phyloP scores from a whole-genome alignment of 2,888 invertebrate species.

The Glaucopsyche alexis region DNA sequence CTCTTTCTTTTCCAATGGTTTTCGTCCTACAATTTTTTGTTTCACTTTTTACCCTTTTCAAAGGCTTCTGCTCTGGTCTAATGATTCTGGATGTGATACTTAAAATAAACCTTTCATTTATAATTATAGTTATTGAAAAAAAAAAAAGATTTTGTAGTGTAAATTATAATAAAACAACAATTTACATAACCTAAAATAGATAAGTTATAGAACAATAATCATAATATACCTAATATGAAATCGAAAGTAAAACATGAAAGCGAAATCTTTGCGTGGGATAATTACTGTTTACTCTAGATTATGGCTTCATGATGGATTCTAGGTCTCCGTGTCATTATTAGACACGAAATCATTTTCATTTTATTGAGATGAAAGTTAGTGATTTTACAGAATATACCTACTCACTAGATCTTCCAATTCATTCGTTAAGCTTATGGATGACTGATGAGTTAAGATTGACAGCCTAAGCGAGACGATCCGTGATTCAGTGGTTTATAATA shows the following conservation, averaged over 20 bases:
- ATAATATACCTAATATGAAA: constrained; percentile 4
- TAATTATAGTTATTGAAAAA: no score
- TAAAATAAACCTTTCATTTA: no score
- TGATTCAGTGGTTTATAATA: no score
- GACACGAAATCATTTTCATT: constrained; percentile 1
- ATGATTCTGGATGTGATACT: no score
- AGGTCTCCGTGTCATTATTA: background rate
- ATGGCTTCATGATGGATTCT: constrained; percentile 1
- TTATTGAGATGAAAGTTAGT: background rate
- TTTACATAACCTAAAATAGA: background rate
- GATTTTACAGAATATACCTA: background rate
- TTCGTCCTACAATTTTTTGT: no score
- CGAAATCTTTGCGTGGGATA: constrained; percentile 26
- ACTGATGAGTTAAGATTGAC: no score
- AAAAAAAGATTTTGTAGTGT: no score
- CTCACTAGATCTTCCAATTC: background rate
- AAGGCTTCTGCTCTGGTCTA: no score
- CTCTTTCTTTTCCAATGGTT: no score
- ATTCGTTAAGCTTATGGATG: no score
- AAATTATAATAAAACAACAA: background rate
- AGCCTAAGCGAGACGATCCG: no score
- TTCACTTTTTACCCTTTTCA: no score
- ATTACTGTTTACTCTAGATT: constrained; percentile 24
- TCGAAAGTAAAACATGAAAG: constrained; percentile 20
- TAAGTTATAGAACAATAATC: background rate